A percentile compares a stretch with the other conserved stretches of the same genome.
These are phyloP conservation scores for Arenicola marina DNA, from an alignment of 2,888 invertebrate genomes.

Conservation along the genomic window DNA sequence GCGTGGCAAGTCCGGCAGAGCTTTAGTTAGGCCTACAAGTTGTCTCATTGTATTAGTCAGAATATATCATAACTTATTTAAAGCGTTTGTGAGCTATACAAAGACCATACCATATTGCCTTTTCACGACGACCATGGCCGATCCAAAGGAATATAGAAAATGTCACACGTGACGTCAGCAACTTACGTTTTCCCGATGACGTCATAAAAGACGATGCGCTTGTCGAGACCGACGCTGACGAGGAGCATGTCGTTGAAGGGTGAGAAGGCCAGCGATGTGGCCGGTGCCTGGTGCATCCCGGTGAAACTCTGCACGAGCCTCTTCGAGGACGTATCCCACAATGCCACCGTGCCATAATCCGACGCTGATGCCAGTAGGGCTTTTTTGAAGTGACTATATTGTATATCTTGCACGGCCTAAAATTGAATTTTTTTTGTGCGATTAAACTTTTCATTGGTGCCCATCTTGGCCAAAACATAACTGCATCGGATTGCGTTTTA, in stretches of 20 bases:
- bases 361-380: constrained; percentile 54
- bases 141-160: no score
- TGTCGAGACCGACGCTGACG: constrained; percentile 61
- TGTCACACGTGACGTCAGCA: not conserved
- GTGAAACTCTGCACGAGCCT: constrained; percentile 52
- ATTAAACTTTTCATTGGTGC: no score
- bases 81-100: no score
- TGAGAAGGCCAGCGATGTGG: constrained; percentile 61
- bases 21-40: no score
- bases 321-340: constrained; percentile 58
- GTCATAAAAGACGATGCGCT: constrained; percentile 59
- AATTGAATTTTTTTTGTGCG: not conserved
- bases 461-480: no score
- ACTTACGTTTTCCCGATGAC: constrained; percentile 53
- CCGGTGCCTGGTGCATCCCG: constrained; percentile 56
- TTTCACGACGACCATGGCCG: no score
- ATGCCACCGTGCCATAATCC: constrained; percentile 55
- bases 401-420: constrained; percentile 54
- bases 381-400: constrained; percentile 50
- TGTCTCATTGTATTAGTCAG: no score
- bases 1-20: no score
- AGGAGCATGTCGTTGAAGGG: constrained; percentile 61
- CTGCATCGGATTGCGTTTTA: no score
- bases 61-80: no score
- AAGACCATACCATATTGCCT: not conserved